Conservation (phyloP, 2,113 vertebrate species). For the Crotalus helleri region DNA sequence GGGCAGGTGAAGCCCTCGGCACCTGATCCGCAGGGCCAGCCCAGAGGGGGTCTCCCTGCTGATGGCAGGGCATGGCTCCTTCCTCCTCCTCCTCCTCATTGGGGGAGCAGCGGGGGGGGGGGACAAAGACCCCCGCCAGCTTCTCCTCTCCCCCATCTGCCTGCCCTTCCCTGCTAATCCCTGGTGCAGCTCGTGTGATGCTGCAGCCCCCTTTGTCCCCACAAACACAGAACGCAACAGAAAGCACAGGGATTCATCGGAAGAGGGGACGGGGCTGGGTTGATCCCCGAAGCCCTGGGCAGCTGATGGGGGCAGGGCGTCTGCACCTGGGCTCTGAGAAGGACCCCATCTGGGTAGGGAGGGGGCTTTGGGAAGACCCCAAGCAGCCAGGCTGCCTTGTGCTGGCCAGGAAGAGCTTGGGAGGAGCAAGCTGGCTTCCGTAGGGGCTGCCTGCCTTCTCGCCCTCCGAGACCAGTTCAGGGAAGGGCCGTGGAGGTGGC, state of each 20-base stretch:
- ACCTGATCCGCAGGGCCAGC: too few relatives aligned
- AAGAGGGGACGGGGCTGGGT: too few relatives aligned
- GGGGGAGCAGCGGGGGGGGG: accelerated
- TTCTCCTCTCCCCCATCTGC: background rate
- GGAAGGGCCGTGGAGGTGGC: background rate
- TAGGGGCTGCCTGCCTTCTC: background rate
- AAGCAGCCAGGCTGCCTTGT: background rate
- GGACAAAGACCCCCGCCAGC: background rate
- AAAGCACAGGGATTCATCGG: too few relatives aligned
- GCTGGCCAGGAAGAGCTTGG: background rate
- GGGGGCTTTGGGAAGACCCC: too few relatives aligned
- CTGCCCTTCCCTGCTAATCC: background rate
- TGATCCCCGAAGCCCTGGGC: background rate
- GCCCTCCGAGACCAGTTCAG: background rate
- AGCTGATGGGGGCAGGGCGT: background rate
- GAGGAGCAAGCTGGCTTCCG: background rate
- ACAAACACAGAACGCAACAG: background rate
- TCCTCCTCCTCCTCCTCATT: background rate
- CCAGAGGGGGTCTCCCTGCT: background rate
- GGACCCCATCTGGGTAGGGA: background rate
- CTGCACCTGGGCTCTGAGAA: background rate
- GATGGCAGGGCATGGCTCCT: background rate
- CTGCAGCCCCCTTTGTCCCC: background rate
- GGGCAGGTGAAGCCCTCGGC: too few relatives aligned
- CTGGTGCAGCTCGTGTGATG: conserved; percentile 12